Percentiles rank a stretch among this genome's conserved stretches.
Evolutionary conservation across 2,888 invertebrate genomes (phyloP).

Genomic region (Leistus spinibarbis): DNA sequence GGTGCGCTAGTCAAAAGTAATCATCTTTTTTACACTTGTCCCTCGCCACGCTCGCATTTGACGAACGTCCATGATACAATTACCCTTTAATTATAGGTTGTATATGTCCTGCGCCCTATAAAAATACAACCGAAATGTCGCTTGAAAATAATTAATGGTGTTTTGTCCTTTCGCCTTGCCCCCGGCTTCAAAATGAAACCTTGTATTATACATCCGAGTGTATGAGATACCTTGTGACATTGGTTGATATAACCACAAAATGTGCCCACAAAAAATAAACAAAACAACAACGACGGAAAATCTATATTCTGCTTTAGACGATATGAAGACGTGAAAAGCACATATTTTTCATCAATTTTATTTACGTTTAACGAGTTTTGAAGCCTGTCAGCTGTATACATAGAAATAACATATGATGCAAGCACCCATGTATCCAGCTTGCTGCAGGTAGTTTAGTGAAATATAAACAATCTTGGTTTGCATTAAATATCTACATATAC

Average conservation of each 20-base stretch:
- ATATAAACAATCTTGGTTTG: no score
- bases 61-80: neutral
- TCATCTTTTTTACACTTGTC: neutral
- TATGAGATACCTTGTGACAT: neutral
- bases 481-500: no score
- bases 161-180: neutral
- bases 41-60: neutral
- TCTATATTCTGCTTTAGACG: neutral
- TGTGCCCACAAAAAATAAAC: neutral
- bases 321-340: neutral
- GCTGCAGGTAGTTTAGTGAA: no score
- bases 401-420: no score
- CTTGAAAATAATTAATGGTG: conserved; percentile 1
- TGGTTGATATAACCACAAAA: neutral
- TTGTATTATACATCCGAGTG: neutral
- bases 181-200: neutral
- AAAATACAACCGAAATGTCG: neutral
- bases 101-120: neutral
- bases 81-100: neutral
- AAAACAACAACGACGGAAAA: neutral
- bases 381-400: no score
- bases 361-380: no score
- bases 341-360: neutral
- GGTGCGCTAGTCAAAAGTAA: neutral
- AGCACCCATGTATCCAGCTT: no score